Evolutionary conservation across 2,113 vertebrate species (phyloP), one percentile per base, ranked within the genome.

Genomic region (Pelobates fuscus): DNA sequence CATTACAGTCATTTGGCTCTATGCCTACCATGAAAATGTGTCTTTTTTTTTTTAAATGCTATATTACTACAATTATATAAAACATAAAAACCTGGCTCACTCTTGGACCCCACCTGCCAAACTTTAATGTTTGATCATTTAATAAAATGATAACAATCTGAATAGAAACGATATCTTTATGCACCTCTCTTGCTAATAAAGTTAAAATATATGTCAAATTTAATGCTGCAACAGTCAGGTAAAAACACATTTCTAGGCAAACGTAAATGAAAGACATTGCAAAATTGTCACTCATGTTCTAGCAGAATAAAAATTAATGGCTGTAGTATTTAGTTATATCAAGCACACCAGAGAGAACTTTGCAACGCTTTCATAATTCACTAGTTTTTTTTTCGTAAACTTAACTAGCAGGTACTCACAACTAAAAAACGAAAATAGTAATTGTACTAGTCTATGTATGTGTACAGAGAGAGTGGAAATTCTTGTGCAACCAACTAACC

Each of bases 1-100:
- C 55, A 25, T 49, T 80, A 75, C 18, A 67, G 23, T 73, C 46
- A 4, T 18, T 5, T 49, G 59, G 27, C 18, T 80, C 41, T 1
- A 3, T 80, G 82, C 83, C 23, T 41, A 70, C 66, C 20, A 68
- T 78, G 77, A 26, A 23, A 79, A 67, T 26, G 25, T 46, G 18
- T 6, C 17, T 23, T 43, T 70, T 46, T 57, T 70, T 58, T 44
- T 63, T 80, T 26, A 8, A 57, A 27, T 61, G 21, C 30, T 59
- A 59, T 52, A 61, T 62, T 62, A 24, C 41, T 29, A 59, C 61
- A 71, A 62, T 71, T 49, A 71, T 62, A 62, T 25, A 62, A 17
- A 62, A 44, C 25, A 24, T 25, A 71, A 60, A 60, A 44, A 62
- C 18, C 43, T 18, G n/a, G 43, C 70, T 30, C 26, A 26, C 57